Percentiles rank a stretch among this genome's conserved stretches.
phyloP scores from a whole-genome alignment of 2,113 vertebrate genomes.

The Tragelaphus imberbis region DNA sequence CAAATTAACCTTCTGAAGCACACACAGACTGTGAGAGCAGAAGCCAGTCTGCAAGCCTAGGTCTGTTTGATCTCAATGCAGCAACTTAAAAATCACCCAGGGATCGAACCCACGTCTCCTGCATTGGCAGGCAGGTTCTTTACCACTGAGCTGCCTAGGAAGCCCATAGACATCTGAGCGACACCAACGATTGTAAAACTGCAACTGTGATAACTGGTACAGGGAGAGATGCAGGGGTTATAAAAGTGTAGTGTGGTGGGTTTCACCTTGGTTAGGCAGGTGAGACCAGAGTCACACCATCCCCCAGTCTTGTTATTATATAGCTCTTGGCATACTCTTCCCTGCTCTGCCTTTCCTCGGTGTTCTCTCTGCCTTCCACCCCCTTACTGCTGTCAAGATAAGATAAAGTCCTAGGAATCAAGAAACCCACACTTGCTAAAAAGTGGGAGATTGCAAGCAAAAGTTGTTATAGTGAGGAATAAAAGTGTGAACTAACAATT shows the following conservation, averaged over 20 bases:
- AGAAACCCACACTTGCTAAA: neutral
- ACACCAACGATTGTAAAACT: neutral
- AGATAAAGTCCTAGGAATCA: neutral
- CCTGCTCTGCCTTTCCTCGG: neutral
- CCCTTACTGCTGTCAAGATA: neutral
- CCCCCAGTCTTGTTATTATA: fast-evolving
- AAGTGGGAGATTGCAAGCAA: neutral
- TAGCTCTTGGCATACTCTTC: neutral
- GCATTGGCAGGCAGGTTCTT: neutral
- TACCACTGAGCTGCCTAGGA: neutral
- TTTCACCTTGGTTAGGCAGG: neutral
- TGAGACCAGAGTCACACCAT: neutral
- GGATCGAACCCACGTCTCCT: neutral
- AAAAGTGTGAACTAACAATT: neutral
- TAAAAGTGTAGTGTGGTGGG: neutral
- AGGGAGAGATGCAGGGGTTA: neutral
- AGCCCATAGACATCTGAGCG: neutral
- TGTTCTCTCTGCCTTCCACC: neutral
- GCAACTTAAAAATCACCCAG: neutral
- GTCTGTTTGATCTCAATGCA: slow-evolving; percentile 39
- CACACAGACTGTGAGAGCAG: neutral
- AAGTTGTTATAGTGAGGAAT: neutral
- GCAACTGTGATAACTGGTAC: neutral
- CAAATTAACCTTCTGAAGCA: neutral
- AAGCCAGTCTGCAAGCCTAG: slow-evolving; percentile 28